A percentile compares a stretch with the other conserved stretches of the same genome.
phyloP scores from a whole-genome alignment of 1,140 invertebrate species.

The Colletes gigas region DNA sequence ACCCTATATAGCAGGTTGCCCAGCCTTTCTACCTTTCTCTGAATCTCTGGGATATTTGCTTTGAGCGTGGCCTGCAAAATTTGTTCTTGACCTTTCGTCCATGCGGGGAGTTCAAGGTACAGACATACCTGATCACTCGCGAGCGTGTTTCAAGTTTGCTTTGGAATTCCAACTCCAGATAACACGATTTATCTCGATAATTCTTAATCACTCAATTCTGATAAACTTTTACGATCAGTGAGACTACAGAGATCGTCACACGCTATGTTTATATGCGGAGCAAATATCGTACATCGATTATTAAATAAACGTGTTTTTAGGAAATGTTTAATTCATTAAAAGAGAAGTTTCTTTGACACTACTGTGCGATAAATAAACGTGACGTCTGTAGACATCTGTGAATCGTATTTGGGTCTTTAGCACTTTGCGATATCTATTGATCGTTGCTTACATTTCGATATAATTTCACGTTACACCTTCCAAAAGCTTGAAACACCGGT shows the following conservation, averaged over 20 bases:
- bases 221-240: background rate
- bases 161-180: background rate
- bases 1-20: constrained; percentile 12
- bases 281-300: no score
- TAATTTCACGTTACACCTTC: background rate
- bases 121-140: background rate
- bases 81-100: constrained; percentile 32
- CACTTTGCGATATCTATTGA: no score
- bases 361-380: no score
- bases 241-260: no score
- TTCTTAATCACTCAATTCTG: background rate
- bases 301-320: no score
- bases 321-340: no score
- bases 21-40: constrained; percentile 17
- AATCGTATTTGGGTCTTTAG: no score
- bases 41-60: constrained; percentile 4
- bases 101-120: constrained; percentile 19
- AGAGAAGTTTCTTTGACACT: no score
- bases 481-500: background rate
- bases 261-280: no score
- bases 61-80: background rate
- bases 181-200: background rate
- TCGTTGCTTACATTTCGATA: no score
- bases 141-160: background rate
- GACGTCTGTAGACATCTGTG: no score